Percentiles rank a stretch among this genome's conserved stretches.
These are phyloP conservation scores for Alloplasta piceator DNA, from an alignment of 2,888 invertebrate species.

Conservation along the genomic window DNA sequence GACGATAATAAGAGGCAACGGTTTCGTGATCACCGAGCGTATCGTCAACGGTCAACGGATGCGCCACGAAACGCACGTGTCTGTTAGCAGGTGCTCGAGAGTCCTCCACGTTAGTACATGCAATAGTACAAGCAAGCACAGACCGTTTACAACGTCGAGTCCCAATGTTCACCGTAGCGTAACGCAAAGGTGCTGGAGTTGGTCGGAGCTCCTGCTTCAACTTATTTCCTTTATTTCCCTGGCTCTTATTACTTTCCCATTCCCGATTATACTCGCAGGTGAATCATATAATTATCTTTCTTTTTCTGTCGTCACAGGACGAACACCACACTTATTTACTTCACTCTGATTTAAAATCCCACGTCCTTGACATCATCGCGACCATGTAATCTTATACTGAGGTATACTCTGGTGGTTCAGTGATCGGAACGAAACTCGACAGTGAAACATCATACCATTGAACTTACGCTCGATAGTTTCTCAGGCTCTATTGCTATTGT, in stretches of 20 bases:
- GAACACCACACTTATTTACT: conserved; percentile 24
- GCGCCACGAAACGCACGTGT: conserved; percentile 66
- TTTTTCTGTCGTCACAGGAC: conserved; percentile 52
- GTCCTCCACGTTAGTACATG: conserved; percentile 53
- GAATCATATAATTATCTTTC: conserved; percentile 67
- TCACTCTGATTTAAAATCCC: conserved; percentile 14
- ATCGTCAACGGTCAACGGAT: conserved; percentile 72
- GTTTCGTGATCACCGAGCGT: conserved; percentile 67
- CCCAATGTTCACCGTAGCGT: conserved; percentile 53
- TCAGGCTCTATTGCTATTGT: not conserved
- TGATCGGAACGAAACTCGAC: not conserved
- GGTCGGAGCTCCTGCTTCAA: conserved; percentile 16
- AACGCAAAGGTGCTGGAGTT: conserved; percentile 48
- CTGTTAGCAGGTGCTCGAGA: conserved; percentile 72
- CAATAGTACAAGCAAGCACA: conserved; percentile 34
- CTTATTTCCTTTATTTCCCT: conserved; percentile 26
- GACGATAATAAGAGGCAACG: conserved; percentile 61
- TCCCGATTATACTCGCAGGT: conserved; percentile 65
- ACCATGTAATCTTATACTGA: conserved; percentile 3
- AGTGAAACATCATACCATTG: not conserved
- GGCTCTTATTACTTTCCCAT: conserved; percentile 59
- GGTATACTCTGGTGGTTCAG: not conserved
- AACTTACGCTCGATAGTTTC: conserved; percentile 19
- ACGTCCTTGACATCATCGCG: conserved; percentile 52
- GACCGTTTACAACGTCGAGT: conserved; percentile 51